These are phyloP conservation scores for Lucinisca nassula DNA, from an alignment of 2,888 invertebrate genomes.

Conservation along the genomic window DNA sequence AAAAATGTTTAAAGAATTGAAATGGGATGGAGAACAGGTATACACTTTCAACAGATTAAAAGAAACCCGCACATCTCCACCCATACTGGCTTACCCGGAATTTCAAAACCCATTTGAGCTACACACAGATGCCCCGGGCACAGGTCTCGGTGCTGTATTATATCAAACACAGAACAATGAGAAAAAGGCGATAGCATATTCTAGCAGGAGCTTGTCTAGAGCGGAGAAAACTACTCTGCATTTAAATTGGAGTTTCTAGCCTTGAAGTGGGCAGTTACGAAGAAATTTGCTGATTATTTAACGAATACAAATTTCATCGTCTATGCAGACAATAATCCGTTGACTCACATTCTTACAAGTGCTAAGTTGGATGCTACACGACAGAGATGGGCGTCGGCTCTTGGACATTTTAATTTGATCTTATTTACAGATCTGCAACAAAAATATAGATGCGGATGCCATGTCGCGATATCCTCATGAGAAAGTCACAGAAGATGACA, in stretches of 20 bases:
- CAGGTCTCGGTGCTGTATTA: conserved; percentile 54
- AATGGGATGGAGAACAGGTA: conserved; percentile 16
- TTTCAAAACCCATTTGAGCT: conserved; percentile 49
- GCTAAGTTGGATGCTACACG: conserved; percentile 37
- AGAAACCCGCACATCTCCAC: neutral
- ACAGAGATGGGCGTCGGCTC: conserved; percentile 31
- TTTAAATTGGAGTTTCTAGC: conserved; percentile 62
- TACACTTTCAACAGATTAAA: neutral
- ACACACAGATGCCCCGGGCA: conserved; percentile 41
- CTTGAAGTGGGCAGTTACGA: conserved; percentile 62
- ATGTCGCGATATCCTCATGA: conserved; percentile 17
- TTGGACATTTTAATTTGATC: conserved; percentile 17
- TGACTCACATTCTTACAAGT: conserved; percentile 18
- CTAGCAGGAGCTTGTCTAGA: conserved; percentile 41
- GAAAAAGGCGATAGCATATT: conserved; percentile 46
- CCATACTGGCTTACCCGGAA: conserved; percentile 25
- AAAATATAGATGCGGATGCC: conserved; percentile 34
- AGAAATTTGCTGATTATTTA: conserved; percentile 54
- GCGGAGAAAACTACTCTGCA: conserved; percentile 54
- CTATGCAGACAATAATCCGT: neutral
- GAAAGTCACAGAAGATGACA: neutral
- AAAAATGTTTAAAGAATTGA: neutral
- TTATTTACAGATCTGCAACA: conserved; percentile 12
- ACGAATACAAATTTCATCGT: neutral
- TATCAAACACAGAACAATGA: conserved; percentile 47